Conservation (phyloP, 2,888 invertebrate species). For the Pristionchus japonicus region DNA sequence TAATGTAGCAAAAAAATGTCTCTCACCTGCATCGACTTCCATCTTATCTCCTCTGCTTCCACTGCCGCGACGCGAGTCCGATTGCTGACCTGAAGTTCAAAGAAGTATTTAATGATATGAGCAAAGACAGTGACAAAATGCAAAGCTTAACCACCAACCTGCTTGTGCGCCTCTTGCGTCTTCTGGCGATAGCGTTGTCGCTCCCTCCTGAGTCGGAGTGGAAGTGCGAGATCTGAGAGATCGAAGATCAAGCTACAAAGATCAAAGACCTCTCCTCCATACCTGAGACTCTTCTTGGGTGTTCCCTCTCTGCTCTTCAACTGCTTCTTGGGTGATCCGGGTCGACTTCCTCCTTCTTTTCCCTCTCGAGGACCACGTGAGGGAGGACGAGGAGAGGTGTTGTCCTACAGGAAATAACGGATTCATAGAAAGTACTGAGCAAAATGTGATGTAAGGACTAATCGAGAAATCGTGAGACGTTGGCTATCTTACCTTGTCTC, state of each 20-base stretch:
- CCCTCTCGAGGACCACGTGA: constrained; percentile 63
- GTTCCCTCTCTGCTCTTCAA: constrained; percentile 66
- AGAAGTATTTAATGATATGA: too few relatives aligned
- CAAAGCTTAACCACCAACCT: not conserved
- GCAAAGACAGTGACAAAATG: too few relatives aligned
- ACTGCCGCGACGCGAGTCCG: constrained; percentile 25
- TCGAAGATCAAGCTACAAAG: not conserved
- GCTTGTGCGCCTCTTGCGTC: constrained; percentile 46
- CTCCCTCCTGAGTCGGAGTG: constrained; percentile 67
- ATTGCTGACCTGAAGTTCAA: constrained; percentile 4
- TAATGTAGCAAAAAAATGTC: too few relatives aligned
- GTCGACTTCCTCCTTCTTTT: constrained; percentile 1
- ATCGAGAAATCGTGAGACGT: too few relatives aligned
- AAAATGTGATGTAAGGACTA: too few relatives aligned
- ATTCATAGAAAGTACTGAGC: not conserved
- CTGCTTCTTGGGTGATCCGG: constrained; percentile 44
- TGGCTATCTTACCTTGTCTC: constrained; percentile 44
- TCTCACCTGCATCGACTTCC: constrained; percentile 56
- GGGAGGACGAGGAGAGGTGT: constrained; percentile 61
- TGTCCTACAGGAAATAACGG: constrained; percentile 19
- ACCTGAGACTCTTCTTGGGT: constrained; percentile 69
- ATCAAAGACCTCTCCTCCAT: not conserved
- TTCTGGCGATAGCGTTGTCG: constrained; percentile 57
- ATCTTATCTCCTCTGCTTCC: constrained; percentile 55
- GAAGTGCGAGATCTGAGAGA: constrained; percentile 64